Evolutionary conservation across 2,888 invertebrate genomes (phyloP), one percentile per base, ranked within the genome.

Genomic region (Clunio marinus): DNA sequence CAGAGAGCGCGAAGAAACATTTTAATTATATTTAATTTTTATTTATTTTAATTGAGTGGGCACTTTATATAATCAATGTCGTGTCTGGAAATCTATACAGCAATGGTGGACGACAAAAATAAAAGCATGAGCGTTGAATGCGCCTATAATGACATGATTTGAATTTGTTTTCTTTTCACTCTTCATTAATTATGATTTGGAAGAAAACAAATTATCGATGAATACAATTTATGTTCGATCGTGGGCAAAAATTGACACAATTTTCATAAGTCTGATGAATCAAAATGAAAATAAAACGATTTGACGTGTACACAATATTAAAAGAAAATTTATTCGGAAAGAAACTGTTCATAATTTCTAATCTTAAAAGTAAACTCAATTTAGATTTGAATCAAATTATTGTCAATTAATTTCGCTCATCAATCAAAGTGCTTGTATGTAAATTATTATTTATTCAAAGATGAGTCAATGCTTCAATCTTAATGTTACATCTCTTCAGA

Each of bases 31-130:
- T 35, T 51, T 8, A 51, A 51, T 22, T 32, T 62, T 46, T 45
- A 27, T 45, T 45, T 20, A 28, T 46, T 28, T 66, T 66, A 66
- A 66, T 66, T 55, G 66, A 66, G 66, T 46, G 66, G 66, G 66
- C 66, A 66, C 46, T 55, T 55, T 55, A 66, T 22, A 55, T 66
- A 66, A 66, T 66, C 66, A 55, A 46, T 66, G 66, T 66, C 66
- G 66, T 66, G 66, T 66, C 66, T 66, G 66, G 66, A 28, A 35
- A 55, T 66, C 17, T 51, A 45, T 51, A 66, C 57, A 57, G 27
- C 27, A 5, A 57, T 27, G 27, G 57, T 20, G 27, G 51, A n/a
- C 51, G 22, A 51, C 25, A 13, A 20, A 27, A 32, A 7, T 7
- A 32, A 32, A 7, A 32, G 32, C 32, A 32, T 32, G 20, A 15